Evolutionary conservation across 2,113 vertebrate genomes (phyloP).

Genomic region (Perccottus glenii): DNA sequence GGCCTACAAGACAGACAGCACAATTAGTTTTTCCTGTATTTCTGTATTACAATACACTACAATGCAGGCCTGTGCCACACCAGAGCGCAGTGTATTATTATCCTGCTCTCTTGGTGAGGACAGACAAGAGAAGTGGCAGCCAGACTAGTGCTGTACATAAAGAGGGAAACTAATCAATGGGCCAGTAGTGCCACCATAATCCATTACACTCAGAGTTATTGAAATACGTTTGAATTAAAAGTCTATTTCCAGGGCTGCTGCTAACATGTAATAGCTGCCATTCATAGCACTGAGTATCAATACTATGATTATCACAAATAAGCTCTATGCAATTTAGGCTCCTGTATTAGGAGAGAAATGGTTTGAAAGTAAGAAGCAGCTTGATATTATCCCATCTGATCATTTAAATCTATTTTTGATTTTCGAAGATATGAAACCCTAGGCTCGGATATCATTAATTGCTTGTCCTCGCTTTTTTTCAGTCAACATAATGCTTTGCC

Average conservation of each 20-base stretch:
- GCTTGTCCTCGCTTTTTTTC: conserved; percentile 59
- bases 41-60: too few species aligned
- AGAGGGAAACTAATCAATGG: conserved; percentile 74
- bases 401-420: conserved; percentile 73
- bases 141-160: conserved; percentile 54
- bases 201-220: conserved; percentile 67
- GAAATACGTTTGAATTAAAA: conserved; percentile 76
- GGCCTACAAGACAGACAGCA: conserved; percentile 47
- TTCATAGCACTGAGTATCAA: conserved; percentile 60
- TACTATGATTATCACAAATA: conserved; percentile 73
- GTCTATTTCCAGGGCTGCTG: conserved; percentile 60
- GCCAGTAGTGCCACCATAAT: conserved; percentile 54
- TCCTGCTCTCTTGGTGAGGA: conserved; percentile 37
- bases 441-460: conserved; percentile 71
- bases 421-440: conserved; percentile 62
- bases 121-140: conserved; percentile 43
- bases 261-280: conserved; percentile 67
- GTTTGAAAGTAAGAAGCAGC: conserved; percentile 29
- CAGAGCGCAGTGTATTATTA: conserved; percentile 49
- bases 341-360: conserved; percentile 51
- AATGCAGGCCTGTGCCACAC: conserved; percentile 38
- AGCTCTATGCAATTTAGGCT: conserved; percentile 64
- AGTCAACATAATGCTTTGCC: conserved; percentile 69
- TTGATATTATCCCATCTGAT: conserved; percentile 55
- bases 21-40: conserved; percentile 26